phyloP scores from a whole-genome alignment of 2,797 vertebrate species.

The Jordanella pulchra region DNA sequence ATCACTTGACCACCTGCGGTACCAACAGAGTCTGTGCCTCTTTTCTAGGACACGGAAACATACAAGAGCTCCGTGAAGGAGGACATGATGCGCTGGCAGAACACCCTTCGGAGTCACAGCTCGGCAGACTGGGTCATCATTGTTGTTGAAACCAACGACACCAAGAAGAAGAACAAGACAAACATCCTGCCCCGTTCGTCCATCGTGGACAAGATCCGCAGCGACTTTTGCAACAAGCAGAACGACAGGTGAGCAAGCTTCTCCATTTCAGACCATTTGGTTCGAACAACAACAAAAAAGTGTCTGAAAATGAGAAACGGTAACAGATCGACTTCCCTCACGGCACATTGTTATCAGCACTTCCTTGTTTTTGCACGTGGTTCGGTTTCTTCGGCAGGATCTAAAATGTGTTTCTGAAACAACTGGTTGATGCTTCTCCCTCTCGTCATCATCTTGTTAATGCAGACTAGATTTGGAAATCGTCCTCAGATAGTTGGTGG shows the following conservation, averaged over 20 bases:
- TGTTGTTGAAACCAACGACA: constrained; percentile 91
- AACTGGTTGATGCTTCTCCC: not conserved
- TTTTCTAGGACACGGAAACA: constrained; percentile 89
- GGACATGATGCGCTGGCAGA: constrained; percentile 97
- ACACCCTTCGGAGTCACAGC: constrained; percentile 84
- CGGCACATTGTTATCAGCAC: not conserved
- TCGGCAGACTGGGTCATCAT: constrained; percentile 96
- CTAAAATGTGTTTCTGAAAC: not conserved
- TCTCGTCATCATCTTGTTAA: not conserved
- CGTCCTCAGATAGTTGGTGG: no score
- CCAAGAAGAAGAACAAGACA: constrained; percentile 98
- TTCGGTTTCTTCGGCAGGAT: not conserved
- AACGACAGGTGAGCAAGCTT: constrained; percentile 87
- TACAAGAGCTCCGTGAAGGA: constrained; percentile 95
- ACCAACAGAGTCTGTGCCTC: not conserved
- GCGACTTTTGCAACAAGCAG: constrained; percentile 98
- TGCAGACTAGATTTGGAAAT: not conserved
- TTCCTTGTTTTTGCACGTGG: constrained; percentile 1
- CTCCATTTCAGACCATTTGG: not conserved
- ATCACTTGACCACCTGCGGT: not conserved
- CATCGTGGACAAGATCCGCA: constrained; percentile 98
- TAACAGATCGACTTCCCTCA: not conserved
- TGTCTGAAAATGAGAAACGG: not conserved
- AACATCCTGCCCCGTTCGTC: constrained; percentile 97
- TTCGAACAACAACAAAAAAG: not conserved